phyloP scores from a whole-genome alignment of 2,888 invertebrate genomes.

The Spilosoma lubricipeda region DNA sequence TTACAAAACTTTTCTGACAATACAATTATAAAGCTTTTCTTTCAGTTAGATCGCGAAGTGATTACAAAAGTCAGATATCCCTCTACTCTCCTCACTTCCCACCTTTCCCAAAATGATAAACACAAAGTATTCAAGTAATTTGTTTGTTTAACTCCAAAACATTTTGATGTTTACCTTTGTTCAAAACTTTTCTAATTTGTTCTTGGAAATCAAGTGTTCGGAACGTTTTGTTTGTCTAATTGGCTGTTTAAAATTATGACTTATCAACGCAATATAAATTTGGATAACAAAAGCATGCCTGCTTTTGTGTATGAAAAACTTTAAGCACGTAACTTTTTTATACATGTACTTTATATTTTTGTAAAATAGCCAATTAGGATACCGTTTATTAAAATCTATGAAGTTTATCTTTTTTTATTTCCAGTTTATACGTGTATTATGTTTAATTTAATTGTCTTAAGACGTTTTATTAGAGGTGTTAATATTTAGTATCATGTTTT shows the following conservation, averaged over 20 bases:
- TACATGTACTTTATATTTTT: too few relatives aligned
- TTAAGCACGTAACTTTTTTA: too few relatives aligned
- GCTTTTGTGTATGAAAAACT: background rate
- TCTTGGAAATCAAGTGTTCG: constrained; percentile 43
- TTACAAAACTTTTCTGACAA: constrained; percentile 1
- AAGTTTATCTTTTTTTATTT: too few relatives aligned
- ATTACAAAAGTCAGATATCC: constrained; percentile 2
- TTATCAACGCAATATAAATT: background rate
- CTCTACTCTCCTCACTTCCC: background rate
- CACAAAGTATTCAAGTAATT: constrained; percentile 29
- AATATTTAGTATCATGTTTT: too few relatives aligned
- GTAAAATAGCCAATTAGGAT: too few relatives aligned
- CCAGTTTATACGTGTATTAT: too few relatives aligned
- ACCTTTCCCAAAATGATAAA: constrained; percentile 14
- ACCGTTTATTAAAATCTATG: too few relatives aligned
- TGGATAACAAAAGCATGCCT: background rate
- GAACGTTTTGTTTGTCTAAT: constrained; percentile 45
- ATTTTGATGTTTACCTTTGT: constrained; percentile 72
- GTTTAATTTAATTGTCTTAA: too few relatives aligned
- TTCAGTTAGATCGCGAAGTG: constrained; percentile 7
- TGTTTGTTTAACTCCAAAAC: constrained; percentile 57
- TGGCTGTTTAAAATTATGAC: constrained; percentile 15
- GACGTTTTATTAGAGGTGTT: too few relatives aligned
- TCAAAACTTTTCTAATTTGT: constrained; percentile 76
- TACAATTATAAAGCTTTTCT: background rate